A percentile compares a stretch with the other conserved stretches of the same genome.
These are phyloP conservation scores for Cyprinella venusta DNA, from an alignment of 2,797 vertebrate species.

Conservation along the genomic window DNA sequence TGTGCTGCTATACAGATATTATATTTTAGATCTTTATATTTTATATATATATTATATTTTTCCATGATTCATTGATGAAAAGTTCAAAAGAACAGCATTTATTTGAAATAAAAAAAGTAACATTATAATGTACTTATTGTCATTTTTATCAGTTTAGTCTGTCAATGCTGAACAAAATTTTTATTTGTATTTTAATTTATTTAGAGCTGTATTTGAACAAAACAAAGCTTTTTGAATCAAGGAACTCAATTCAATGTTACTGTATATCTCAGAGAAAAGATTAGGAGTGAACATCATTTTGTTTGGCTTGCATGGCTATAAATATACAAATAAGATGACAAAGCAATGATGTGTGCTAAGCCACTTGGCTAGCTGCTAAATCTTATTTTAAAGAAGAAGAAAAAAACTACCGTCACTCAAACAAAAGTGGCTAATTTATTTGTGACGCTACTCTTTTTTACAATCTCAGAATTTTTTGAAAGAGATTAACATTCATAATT, in stretches of 20 bases:
- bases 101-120: neutral
- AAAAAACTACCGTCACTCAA: neutral
- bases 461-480: neutral
- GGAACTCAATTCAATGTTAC: neutral
- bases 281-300: neutral
- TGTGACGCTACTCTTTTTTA: neutral
- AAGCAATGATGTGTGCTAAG: neutral
- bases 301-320: too few species aligned
- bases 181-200: neutral
- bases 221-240: neutral
- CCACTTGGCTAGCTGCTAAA: neutral
- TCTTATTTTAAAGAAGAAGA: neutral
- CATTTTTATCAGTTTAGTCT: neutral
- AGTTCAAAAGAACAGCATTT: neutral
- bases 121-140: neutral
- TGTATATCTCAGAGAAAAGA: neutral
- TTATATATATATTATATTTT: neutral
- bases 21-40: too few species aligned
- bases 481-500: neutral
- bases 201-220: neutral
- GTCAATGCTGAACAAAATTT: neutral
- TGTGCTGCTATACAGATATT: too few species aligned
- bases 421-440: neutral
- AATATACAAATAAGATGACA: neutral
- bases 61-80: neutral